These are phyloP conservation scores for Solenopsis invicta DNA, from an alignment of 1,140 invertebrate genomes.

Conservation along the genomic window DNA sequence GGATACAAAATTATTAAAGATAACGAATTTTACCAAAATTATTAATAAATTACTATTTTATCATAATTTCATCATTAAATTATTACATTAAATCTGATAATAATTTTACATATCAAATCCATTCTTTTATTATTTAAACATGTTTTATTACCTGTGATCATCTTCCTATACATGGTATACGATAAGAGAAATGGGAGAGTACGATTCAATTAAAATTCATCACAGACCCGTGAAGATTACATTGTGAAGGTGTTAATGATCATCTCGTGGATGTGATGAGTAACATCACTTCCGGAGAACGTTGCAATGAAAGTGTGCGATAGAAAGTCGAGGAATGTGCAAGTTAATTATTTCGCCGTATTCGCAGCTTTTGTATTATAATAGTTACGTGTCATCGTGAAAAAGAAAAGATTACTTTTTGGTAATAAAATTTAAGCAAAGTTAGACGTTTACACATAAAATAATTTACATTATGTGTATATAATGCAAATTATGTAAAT, in stretches of 20 bases:
- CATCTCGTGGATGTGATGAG: neutral
- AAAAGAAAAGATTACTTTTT: neutral
- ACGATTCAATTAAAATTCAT: constrained; percentile 40
- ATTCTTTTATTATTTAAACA: neutral
- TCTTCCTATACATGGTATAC: neutral
- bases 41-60: too few relatives aligned
- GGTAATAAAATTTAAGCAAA: neutral
- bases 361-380: neutral
- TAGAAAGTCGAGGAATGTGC: constrained; percentile 53
- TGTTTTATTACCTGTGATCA: neutral
- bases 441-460: too few relatives aligned
- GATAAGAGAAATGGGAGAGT: neutral
- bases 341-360: constrained; percentile 23
- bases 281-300: constrained; percentile 30
- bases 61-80: too few relatives aligned
- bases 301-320: constrained; percentile 49
- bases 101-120: too few relatives aligned
- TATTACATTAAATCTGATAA: too few relatives aligned
- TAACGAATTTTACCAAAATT: too few relatives aligned
- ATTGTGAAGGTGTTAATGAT: constrained; percentile 28
- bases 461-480: too few relatives aligned
- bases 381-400: neutral
- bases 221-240: constrained; percentile 20
- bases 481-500: too few relatives aligned
- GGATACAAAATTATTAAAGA: too few relatives aligned